Evolutionary conservation across 2,797 vertebrate genomes (phyloP).

Genomic region (Schizothorax lantsangensis): DNA sequence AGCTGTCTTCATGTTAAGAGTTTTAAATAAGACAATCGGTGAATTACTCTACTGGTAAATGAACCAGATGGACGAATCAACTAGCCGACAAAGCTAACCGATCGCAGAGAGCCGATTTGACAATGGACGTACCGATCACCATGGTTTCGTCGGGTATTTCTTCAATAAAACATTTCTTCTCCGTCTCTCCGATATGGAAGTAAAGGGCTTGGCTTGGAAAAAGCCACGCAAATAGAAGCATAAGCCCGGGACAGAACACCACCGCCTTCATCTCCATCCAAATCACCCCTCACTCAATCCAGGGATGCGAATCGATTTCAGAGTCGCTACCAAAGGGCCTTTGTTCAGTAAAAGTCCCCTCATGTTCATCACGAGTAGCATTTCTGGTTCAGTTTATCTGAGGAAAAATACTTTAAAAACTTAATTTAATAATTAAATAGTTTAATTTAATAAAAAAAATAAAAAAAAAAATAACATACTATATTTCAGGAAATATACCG

Average conservation of each 20-base stretch:
- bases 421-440: neutral
- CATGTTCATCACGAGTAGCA: neutral
- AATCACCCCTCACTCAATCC: neutral
- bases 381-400: neutral
- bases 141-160: constrained; percentile 94
- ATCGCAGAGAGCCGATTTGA: constrained; percentile 21
- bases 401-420: neutral
- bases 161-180: constrained; percentile 93
- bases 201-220: constrained; percentile 78
- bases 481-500: neutral
- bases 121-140: constrained; percentile 85
- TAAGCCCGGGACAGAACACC: constrained; percentile 52
- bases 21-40: neutral
- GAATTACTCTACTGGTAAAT: neutral
- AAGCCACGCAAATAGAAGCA: constrained; percentile 66
- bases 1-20: neutral
- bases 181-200: constrained; percentile 93
- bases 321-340: neutral
- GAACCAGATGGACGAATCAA: constrained; percentile 14
- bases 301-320: constrained; percentile 15
- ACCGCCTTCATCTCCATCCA: constrained; percentile 67
- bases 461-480: neutral
- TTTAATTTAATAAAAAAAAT: neutral
- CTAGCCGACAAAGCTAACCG: constrained; percentile 43
- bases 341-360: constrained; percentile 9